Base-by-base conservation (phyloP, 2,797 vertebrate genomes). In the Chromobotia macracanthus region DNA sequence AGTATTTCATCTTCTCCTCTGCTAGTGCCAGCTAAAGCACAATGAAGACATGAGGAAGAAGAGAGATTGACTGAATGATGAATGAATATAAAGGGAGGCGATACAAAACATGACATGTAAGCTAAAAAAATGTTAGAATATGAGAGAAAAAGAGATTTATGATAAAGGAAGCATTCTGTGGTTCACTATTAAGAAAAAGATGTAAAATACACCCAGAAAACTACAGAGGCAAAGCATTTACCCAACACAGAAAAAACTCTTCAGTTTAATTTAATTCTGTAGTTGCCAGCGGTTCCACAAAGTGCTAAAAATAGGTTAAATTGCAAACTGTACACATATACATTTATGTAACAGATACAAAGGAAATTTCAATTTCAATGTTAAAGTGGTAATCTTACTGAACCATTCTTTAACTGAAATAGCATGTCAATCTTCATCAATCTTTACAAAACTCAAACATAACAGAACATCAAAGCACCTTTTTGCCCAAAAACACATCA, bases 1-100 rank as follows among this genome's bases (percentile, higher is more conserved):
- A 75, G 64, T 93, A 93, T 85, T 92, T 95, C 94, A 96, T 96
- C 82, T 92, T 90, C 84, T 95, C 94, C 82, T 96, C 95, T 21
- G 95, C 95, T 81, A 90, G 91, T 60, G 94, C 94, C 84, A 96
- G 86, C 95, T 96, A 83, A 12, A 74, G 71, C 61, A 64, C 83
- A 77, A 87, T 89, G 58, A 73, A 38, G 50, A 41, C 44, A 35
- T 38, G n/a, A 79, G 23, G n/a, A 35, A 78, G 18, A 68, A 28
- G n/a, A 69, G 56, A 72, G 70, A 19, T 8, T n/a, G 67, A 71
- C n/a, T 38, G 28, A 60, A 78, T 53, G 65, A 50, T 70, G 44
- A 64, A 78, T 78, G 31, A 64, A 64, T 64, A 50, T 25, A 63
- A 28, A 6, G 16, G 15, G 53, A 77, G 10, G 25, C n/a, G 2